These are phyloP conservation scores for Chrysolina haemoptera DNA, from an alignment of 2,888 invertebrate genomes.

Conservation along the genomic window DNA sequence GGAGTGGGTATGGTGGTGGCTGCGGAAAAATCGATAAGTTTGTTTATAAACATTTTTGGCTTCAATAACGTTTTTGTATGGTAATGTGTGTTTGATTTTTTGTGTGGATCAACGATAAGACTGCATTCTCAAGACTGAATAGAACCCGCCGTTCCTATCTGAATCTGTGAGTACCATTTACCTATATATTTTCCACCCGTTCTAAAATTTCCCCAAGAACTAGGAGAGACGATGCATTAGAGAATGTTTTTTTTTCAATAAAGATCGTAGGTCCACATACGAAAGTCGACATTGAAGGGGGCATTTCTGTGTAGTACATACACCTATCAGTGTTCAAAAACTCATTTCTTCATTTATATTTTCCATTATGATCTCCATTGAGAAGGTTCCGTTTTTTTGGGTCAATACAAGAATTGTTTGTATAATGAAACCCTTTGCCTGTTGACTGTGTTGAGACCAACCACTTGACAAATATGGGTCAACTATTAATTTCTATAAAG, in stretches of 20 bases:
- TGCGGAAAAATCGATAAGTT: slow-evolving; percentile 42
- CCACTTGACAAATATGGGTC: slow-evolving; percentile 48
- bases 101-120: slow-evolving; percentile 39
- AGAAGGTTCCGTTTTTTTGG: neutral
- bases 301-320: too few species aligned
- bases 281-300: neutral
- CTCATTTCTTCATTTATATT: neutral
- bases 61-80: neutral
- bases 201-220: neutral
- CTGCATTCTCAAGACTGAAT: slow-evolving; percentile 48
- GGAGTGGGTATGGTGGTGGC: slow-evolving; percentile 43
- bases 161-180: neutral
- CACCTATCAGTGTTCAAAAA: neutral
- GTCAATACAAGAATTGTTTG: neutral
- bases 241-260: neutral
- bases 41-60: slow-evolving; percentile 43
- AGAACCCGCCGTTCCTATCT: slow-evolving; percentile 22
- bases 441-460: neutral
- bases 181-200: neutral
- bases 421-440: neutral
- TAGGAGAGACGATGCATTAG: neutral
- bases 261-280: neutral
- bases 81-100: slow-evolving; percentile 20
- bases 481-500: slow-evolving; percentile 48
- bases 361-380: too few species aligned